Evolutionary conservation across 2,888 invertebrate species (phyloP).

Genomic region (Clusia tigrina): DNA sequence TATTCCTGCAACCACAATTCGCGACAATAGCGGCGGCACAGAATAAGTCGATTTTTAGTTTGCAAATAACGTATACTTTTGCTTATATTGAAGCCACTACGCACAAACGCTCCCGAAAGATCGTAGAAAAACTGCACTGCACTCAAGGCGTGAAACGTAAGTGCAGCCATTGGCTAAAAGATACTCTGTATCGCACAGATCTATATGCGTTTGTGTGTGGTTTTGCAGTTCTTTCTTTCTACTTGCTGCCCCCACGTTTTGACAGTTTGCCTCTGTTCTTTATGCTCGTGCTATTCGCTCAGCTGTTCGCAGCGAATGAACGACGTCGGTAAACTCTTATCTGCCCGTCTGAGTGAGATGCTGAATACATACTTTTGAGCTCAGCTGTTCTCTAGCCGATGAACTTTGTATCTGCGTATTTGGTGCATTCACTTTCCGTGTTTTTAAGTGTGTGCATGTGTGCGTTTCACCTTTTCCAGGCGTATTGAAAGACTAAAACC

Average conservation of each 20-base stretch:
- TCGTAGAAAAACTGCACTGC: slow-evolving; percentile 52
- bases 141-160: slow-evolving; percentile 52
- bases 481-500: too few relatives aligned
- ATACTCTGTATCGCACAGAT: neutral
- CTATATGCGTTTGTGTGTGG: neutral
- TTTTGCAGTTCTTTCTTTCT: slow-evolving; percentile 4
- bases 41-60: slow-evolving; percentile 46
- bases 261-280: neutral
- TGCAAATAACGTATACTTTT: slow-evolving; percentile 50
- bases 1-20: slow-evolving; percentile 45
- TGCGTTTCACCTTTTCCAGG: too few relatives aligned
- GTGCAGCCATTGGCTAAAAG: slow-evolving; percentile 56
- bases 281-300: neutral
- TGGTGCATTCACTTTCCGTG: too few relatives aligned
- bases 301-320: too few relatives aligned
- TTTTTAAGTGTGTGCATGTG: too few relatives aligned
- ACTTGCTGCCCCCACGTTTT: neutral
- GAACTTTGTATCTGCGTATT: too few relatives aligned
- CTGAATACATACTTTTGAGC: too few relatives aligned
- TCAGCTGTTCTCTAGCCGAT: too few relatives aligned
- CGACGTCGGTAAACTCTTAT: too few relatives aligned
- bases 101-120: slow-evolving; percentile 54
- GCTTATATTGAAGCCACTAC: slow-evolving; percentile 50
- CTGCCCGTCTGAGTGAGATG: too few relatives aligned
- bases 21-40: slow-evolving; percentile 52